These are phyloP conservation scores for Rhinella marina DNA, from an alignment of 2,797 vertebrate species.

Conservation along the genomic window DNA sequence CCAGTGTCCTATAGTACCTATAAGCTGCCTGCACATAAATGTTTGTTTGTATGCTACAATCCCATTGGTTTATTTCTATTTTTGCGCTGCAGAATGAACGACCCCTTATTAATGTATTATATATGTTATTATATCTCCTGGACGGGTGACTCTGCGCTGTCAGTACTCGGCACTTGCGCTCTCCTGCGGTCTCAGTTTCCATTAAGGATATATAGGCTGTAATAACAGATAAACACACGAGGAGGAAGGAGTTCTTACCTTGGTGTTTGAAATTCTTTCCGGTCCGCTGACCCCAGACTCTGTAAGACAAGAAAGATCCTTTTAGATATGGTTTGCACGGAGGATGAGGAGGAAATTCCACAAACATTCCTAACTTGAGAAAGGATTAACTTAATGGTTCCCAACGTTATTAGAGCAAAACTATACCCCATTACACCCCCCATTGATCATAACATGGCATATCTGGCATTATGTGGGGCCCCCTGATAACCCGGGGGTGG, in stretches of 20 bases:
- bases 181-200: background rate
- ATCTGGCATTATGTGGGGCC: conserved; percentile 29
- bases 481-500: conserved; percentile 4
- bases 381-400: conserved; percentile 50
- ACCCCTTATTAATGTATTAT: too few relatives aligned
- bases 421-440: conserved; percentile 28
- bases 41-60: background rate
- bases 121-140: background rate
- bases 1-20: background rate
- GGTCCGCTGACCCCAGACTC: conserved; percentile 90
- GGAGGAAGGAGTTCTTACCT: conserved; percentile 75
- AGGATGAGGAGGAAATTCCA: conserved; percentile 49
- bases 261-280: conserved; percentile 82
- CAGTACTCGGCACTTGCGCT: background rate
- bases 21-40: background rate
- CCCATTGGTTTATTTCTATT: background rate
- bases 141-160: background rate
- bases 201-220: background rate
- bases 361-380: conserved; percentile 48
- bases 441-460: conserved; percentile 31
- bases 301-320: conserved; percentile 72
- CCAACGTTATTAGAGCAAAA: conserved; percentile 48
- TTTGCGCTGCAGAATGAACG: too few relatives aligned
- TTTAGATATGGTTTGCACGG: conserved; percentile 50
- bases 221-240: conserved; percentile 34